Evolutionary conservation across 2,888 invertebrate species (phyloP).

Genomic region (Crepidodera aurea): DNA sequence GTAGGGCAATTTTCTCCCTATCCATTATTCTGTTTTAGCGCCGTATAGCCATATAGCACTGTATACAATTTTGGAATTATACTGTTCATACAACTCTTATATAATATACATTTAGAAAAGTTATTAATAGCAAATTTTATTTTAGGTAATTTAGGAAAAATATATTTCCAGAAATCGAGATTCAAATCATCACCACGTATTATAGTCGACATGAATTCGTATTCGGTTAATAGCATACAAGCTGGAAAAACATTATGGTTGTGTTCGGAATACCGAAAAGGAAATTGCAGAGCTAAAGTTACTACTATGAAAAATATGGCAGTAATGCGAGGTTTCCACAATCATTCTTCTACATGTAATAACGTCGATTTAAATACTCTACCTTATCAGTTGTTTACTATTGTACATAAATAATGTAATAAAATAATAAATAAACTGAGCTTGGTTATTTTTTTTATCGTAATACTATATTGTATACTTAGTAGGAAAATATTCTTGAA

Average conservation of each 20-base stretch:
- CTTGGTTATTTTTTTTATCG: too few species aligned
- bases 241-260: conserved; percentile 45
- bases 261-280: conserved; percentile 45
- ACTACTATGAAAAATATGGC: conserved; percentile 42
- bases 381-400: conserved; percentile 35
- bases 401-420: conserved; percentile 28
- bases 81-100: too few species aligned
- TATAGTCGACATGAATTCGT: conserved; percentile 43
- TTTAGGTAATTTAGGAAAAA: conserved; percentile 32
- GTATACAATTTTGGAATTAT: too few species aligned
- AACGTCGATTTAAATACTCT: conserved; percentile 33
- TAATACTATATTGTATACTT: too few species aligned
- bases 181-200: conserved; percentile 44
- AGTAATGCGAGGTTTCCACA: conserved; percentile 36
- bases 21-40: too few species aligned
- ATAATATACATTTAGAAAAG: too few species aligned
- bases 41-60: too few species aligned
- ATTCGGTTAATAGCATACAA: conserved; percentile 40
- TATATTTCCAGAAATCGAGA: conserved; percentile 41
- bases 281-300: conserved; percentile 43
- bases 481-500: too few species aligned
- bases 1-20: too few species aligned
- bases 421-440: too few species aligned
- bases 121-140: too few species aligned
- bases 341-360: conserved; percentile 41